phyloP scores from a whole-genome alignment of 2,797 vertebrate species.

The Sebastes taczanowskii region DNA sequence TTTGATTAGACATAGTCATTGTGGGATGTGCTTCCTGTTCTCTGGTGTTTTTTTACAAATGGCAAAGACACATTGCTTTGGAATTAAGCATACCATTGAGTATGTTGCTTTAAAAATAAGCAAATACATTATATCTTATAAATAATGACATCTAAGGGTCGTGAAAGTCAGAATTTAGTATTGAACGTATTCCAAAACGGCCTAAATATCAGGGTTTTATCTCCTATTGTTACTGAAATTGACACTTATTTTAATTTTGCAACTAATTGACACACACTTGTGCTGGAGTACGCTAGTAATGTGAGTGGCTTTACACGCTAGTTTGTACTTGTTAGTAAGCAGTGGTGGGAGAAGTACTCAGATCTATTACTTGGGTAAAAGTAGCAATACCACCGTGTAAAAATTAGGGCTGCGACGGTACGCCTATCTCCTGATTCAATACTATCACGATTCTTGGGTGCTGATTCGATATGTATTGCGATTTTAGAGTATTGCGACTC shows the following conservation, averaged over 20 bases:
- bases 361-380: too few relatives aligned
- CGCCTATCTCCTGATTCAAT: too few relatives aligned
- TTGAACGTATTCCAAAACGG: background rate
- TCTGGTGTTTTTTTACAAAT: background rate
- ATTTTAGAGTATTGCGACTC: too few relatives aligned
- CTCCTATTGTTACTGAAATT: background rate
- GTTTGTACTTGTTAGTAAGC: background rate
- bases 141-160: background rate
- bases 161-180: background rate
- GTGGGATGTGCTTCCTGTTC: background rate
- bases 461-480: too few relatives aligned
- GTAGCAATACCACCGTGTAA: too few relatives aligned
- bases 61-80: background rate
- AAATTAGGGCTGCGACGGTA: too few relatives aligned
- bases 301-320: background rate
- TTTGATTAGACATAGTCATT: background rate
- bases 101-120: background rate
- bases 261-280: background rate
- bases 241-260: background rate
- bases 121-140: background rate
- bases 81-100: background rate
- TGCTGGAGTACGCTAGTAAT: accelerated
- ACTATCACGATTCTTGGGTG: too few relatives aligned
- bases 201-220: background rate
- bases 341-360: too few relatives aligned